These are phyloP conservation scores for Takifugu flavidus DNA, from an alignment of 2,113 vertebrate genomes.

Conservation along the genomic window DNA sequence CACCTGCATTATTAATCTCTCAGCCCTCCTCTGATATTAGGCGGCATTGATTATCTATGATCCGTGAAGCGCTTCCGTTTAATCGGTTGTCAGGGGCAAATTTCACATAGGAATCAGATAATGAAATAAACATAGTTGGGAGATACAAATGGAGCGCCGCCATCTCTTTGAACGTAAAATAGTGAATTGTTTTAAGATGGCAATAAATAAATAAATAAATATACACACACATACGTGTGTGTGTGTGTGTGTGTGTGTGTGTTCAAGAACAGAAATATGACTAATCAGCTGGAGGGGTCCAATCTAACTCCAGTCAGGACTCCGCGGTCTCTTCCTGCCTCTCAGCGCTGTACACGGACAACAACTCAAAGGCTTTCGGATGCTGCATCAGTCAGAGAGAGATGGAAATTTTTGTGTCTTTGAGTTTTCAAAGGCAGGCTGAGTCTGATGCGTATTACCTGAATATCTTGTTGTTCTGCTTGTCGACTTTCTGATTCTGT, in stretches of 20 bases:
- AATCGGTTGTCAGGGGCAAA: neutral
- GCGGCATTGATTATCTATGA: constrained; percentile 6
- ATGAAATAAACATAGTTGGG: constrained; percentile 16
- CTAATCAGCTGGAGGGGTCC: constrained; percentile 54
- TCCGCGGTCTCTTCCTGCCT: constrained; percentile 7
- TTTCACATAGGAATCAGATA: constrained; percentile 12
- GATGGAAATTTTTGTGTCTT: no score
- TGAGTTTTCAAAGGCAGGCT: no score
- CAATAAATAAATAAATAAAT: constrained; percentile 45
- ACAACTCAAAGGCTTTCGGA: constrained; percentile 5
- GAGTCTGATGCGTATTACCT: no score
- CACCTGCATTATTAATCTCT: constrained; percentile 29
- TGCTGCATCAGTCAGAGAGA: no score
- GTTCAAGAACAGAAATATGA: constrained; percentile 42
- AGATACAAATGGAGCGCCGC: constrained; percentile 29
- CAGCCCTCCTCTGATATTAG: constrained; percentile 54
- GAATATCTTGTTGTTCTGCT: no score
- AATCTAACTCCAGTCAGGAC: constrained; percentile 23
- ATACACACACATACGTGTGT: no score
- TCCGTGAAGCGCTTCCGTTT: constrained; percentile 18
- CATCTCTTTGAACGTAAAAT: constrained; percentile 34
- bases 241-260: constrained; percentile 15
- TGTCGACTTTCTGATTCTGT: no score
- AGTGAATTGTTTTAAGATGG: constrained; percentile 54
- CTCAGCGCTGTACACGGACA: constrained; percentile 21